Conservation (phyloP, 2,888 invertebrate species). For the Cheilosia pagana region DNA sequence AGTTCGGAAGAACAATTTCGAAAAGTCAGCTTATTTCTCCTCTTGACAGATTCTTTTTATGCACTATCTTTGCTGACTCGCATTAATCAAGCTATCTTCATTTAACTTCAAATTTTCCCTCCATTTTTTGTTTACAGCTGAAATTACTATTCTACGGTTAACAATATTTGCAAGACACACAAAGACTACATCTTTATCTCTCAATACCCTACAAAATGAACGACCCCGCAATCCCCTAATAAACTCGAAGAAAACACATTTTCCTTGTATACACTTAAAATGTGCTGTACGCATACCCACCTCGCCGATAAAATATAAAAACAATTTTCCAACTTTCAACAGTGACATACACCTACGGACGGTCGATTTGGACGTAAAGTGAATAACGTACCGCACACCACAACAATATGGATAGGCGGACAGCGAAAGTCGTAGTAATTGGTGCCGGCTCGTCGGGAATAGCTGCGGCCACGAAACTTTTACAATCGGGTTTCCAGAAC, state of each 20-base stretch:
- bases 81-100: too few relatives aligned
- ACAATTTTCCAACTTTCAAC: slow-evolving; percentile 13
- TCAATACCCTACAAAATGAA: too few relatives aligned
- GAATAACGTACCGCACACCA: background rate
- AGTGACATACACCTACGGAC: slow-evolving; percentile 5
- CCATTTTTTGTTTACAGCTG: too few relatives aligned
- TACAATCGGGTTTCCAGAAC: slow-evolving; percentile 82
- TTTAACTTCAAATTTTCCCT: too few relatives aligned
- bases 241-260: background rate
- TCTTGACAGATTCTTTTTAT: too few relatives aligned
- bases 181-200: too few relatives aligned
- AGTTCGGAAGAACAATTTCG: too few relatives aligned
- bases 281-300: background rate
- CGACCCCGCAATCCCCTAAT: too few relatives aligned
- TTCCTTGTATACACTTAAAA: background rate
- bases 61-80: too few relatives aligned
- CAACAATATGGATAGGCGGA: slow-evolving; percentile 71
- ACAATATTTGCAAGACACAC: too few relatives aligned
- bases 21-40: too few relatives aligned
- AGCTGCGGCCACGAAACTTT: slow-evolving; percentile 82
- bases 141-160: too few relatives aligned
- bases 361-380: background rate
- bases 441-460: slow-evolving; percentile 83
- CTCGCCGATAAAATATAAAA: background rate
- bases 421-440: slow-evolving; percentile 81